Percentiles rank a stretch among this genome's conserved stretches.
phyloP scores from a whole-genome alignment of 2,113 vertebrate species.

The Puntigrus tetrazona region DNA sequence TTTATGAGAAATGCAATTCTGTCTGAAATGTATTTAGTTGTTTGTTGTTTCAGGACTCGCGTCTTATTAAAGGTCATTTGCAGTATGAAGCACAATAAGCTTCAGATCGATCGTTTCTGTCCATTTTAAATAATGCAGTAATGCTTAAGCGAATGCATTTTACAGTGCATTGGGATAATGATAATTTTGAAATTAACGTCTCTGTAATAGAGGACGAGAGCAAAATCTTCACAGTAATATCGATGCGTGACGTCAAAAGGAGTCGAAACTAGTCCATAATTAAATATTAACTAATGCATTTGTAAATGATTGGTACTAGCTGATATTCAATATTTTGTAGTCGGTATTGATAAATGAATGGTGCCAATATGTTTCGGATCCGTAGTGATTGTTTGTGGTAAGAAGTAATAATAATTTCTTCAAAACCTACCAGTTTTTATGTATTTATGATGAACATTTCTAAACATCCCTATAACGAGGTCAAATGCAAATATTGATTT shows the following conservation, averaged over 20 bases:
- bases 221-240: too few species aligned
- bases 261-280: too few species aligned
- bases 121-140: too few species aligned
- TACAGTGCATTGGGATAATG: not conserved
- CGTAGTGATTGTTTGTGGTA: too few species aligned
- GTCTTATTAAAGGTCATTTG: not conserved
- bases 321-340: not conserved
- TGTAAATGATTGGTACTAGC: not conserved
- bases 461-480: too few species aligned
- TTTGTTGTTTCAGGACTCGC: not conserved
- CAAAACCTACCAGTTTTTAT: not conserved
- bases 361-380: too few species aligned
- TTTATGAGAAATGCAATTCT: not conserved
- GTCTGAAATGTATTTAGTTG: not conserved
- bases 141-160: not conserved
- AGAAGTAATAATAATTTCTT: too few species aligned
- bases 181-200: not conserved
- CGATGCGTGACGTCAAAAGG: too few species aligned
- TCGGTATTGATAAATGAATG: too few species aligned
- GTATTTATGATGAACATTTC: too few species aligned
- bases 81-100: not conserved
- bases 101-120: not conserved
- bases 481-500: too few species aligned
- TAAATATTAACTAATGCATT: too few species aligned
- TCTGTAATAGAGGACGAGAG: not conserved